Percentiles rank a stretch among this genome's conserved stretches.
phyloP scores from a whole-genome alignment of 2,888 invertebrate genomes.

The Tridacna crocea region DNA sequence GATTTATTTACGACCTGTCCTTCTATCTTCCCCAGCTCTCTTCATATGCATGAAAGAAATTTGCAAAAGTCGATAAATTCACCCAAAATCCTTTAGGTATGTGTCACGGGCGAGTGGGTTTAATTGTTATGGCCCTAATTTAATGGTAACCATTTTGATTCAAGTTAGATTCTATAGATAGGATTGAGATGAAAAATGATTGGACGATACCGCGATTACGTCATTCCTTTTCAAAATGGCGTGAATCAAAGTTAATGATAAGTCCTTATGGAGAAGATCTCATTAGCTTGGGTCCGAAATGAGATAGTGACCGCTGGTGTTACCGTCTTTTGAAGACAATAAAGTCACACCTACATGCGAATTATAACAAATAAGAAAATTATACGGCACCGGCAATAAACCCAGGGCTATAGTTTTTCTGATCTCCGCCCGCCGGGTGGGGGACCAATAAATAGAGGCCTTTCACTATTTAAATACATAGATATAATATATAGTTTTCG shows the following conservation, averaged over 20 bases:
- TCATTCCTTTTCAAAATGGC: conserved; percentile 26
- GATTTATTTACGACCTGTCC: conserved; percentile 19
- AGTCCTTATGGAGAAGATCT: conserved; percentile 54
- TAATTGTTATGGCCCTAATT: conserved; percentile 38
- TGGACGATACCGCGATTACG: conserved; percentile 19
- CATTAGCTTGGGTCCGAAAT: conserved; percentile 53
- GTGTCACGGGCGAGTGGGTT: conserved; percentile 35
- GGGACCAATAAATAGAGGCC: conserved; percentile 22
- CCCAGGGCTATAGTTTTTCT: conserved; percentile 16
- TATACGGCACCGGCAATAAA: conserved; percentile 33
- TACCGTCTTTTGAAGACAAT: conserved; percentile 51
- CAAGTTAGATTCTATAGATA: conserved; percentile 42
- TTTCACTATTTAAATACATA: conserved; percentile 41
- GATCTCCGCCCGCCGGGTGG: conserved; percentile 7
- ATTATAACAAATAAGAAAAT: conserved; percentile 53
- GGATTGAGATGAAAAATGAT: conserved; percentile 44
- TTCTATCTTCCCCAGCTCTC: conserved; percentile 10
- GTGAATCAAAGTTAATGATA: conserved; percentile 53
- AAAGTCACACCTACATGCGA: conserved; percentile 62
- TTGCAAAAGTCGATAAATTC: conserved; percentile 58
- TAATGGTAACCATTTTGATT: conserved; percentile 53
- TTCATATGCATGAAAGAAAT: conserved; percentile 47
- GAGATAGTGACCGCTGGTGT: conserved; percentile 45
- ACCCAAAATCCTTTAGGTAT: conserved; percentile 49
- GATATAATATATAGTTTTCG: conserved; percentile 49